Evolutionary conservation across 2,797 vertebrate species (phyloP).

Genomic region (Malacoctenus gilli): DNA sequence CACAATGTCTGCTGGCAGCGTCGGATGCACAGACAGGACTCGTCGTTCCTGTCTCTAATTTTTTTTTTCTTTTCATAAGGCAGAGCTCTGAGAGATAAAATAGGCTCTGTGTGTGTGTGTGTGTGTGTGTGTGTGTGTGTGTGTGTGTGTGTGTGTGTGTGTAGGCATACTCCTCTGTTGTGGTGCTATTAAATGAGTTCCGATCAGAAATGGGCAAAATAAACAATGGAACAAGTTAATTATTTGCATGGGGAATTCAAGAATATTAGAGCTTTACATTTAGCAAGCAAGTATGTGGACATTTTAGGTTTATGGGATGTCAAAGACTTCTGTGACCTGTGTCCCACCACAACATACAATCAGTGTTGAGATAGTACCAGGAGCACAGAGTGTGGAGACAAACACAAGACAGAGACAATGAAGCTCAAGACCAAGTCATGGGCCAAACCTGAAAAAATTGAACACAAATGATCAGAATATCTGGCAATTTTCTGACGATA

Average conservation of each 20-base stretch:
- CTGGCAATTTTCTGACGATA: no score
- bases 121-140: slow-evolving; percentile 11
- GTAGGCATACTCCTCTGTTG: slow-evolving; percentile 24
- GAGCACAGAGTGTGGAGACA: no score
- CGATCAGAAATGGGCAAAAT: slow-evolving; percentile 32
- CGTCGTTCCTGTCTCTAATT: slow-evolving; percentile 2
- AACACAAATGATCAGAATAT: no score
- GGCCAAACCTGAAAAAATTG: no score
- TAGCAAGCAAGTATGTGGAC: slow-evolving; percentile 3
- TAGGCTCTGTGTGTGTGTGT: slow-evolving; percentile 23
- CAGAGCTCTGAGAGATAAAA: slow-evolving; percentile 17
- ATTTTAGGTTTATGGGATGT: slow-evolving; percentile 9
- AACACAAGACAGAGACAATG: no score
- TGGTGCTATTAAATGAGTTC: slow-evolving; percentile 22
- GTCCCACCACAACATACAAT: no score
- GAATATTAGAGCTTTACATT: slow-evolving; percentile 7
- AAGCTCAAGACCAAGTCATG: no score
- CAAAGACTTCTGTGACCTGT: neutral
- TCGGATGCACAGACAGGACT: slow-evolving; percentile 2
- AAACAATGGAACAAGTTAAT: slow-evolving; percentile 34
- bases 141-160: slow-evolving; percentile 16
- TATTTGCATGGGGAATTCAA: slow-evolving; percentile 24
- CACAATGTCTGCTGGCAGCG: slow-evolving; percentile 16
- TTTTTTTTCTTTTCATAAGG: slow-evolving; percentile 4
- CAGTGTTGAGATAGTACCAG: no score